These are phyloP conservation scores for Larimichthys crocea DNA, from an alignment of 2,113 vertebrate species.

Conservation along the genomic window DNA sequence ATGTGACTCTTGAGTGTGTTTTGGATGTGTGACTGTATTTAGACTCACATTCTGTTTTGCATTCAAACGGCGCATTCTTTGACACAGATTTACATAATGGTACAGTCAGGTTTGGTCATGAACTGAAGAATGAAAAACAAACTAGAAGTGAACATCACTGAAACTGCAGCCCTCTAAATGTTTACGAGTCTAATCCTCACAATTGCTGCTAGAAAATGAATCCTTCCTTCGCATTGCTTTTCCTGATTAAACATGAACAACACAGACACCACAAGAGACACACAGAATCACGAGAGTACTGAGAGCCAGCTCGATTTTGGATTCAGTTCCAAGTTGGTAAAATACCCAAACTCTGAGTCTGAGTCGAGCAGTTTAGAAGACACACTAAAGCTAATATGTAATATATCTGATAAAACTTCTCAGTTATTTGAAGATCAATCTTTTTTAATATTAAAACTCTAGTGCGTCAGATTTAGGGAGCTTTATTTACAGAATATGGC, in stretches of 20 bases:
- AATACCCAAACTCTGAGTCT: neutral
- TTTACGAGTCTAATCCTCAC: slow-evolving; percentile 40
- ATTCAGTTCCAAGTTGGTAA: neutral
- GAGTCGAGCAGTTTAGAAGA: neutral
- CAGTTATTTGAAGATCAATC: neutral
- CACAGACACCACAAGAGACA: neutral
- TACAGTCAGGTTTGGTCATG: slow-evolving; percentile 9
- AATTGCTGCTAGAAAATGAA: slow-evolving; percentile 24
- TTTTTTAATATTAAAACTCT: too few relatives aligned
- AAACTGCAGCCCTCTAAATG: slow-evolving; percentile 3
- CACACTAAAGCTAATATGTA: neutral
- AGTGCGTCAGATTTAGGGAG: too few relatives aligned
- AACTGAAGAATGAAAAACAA: slow-evolving; percentile 25
- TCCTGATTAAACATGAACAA: slow-evolving; percentile 2
- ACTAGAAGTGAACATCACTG: slow-evolving; percentile 14
- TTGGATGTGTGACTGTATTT: slow-evolving; percentile 10
- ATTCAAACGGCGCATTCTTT: slow-evolving; percentile 30
- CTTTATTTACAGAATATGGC: too few relatives aligned
- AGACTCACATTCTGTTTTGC: slow-evolving; percentile 5
- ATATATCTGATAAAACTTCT: neutral
- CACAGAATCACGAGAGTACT: neutral
- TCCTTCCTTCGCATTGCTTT: slow-evolving; percentile 16
- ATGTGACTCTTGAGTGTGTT: slow-evolving; percentile 19
- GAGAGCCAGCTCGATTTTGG: neutral
- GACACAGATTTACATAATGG: slow-evolving; percentile 42